phyloP scores from a whole-genome alignment of 2,888 invertebrate genomes.

The Microplitis deprimator region DNA sequence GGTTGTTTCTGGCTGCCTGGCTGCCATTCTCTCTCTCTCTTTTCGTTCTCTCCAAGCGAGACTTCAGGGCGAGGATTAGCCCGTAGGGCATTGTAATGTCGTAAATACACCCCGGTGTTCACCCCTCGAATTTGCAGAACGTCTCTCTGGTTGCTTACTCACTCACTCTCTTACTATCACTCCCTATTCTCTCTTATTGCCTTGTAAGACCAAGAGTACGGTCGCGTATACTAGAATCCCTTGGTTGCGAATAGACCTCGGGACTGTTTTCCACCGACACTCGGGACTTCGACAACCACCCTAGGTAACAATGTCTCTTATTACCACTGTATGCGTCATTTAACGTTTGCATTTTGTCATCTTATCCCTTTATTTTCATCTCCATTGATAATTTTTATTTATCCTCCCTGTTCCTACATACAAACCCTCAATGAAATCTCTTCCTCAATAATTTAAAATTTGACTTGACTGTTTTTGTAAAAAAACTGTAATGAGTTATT shows the following conservation, averaged over 20 bases:
- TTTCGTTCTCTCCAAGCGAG: conserved; percentile 48
- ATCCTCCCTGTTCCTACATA: neutral
- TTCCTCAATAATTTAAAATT: too few relatives aligned
- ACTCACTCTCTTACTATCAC: conserved; percentile 41
- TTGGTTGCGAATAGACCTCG: conserved; percentile 28
- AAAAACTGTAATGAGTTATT: conserved; percentile 39
- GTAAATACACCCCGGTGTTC: conserved; percentile 66
- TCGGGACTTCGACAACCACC: conserved; percentile 30
- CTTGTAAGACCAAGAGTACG: conserved; percentile 19
- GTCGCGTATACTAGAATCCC: conserved; percentile 37
- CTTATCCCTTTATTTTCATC: conserved; percentile 8
- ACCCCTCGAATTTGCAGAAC: conserved; percentile 51
- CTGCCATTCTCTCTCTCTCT: conserved; percentile 15
- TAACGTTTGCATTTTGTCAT: conserved; percentile 17
- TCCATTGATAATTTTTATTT: neutral
- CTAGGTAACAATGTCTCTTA: conserved; percentile 36
- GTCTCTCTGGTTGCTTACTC: conserved; percentile 33
- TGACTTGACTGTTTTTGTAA: neutral
- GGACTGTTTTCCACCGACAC: conserved; percentile 32
- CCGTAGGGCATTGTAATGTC: conserved; percentile 70
- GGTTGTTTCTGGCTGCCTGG: conserved; percentile 27
- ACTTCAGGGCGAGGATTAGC: conserved; percentile 66
- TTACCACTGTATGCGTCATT: conserved; percentile 42
- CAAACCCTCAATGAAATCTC: too few relatives aligned
- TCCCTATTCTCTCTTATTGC: conserved; percentile 24